Evolutionary conservation across 1,140 invertebrate species (phyloP).

Genomic region (Neodiprion pinetum): DNA sequence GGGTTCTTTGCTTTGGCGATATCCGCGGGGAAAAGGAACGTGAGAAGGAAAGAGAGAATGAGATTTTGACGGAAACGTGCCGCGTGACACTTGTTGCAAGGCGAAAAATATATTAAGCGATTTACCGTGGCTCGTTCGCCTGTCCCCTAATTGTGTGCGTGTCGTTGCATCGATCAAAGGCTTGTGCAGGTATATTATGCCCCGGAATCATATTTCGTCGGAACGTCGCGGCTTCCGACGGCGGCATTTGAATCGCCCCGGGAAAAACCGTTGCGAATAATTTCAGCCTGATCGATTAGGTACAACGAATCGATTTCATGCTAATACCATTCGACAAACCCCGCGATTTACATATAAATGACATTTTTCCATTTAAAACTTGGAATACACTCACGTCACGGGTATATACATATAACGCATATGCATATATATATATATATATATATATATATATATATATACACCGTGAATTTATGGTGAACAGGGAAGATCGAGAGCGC

Average conservation of each 20-base stretch:
- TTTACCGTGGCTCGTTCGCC: neutral
- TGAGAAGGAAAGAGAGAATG: neutral
- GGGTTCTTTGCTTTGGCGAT: no score
- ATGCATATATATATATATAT: neutral
- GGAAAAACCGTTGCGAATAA: neutral
- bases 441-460: slow-evolving; percentile 1
- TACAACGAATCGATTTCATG: slow-evolving; percentile 18
- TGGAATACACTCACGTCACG: neutral
- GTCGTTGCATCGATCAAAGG: no score
- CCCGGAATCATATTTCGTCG: neutral
- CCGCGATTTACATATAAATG: slow-evolving; percentile 42
- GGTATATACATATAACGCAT: neutral
- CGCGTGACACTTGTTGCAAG: neutral
- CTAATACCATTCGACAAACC: slow-evolving; percentile 24
- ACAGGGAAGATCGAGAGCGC: neutral
- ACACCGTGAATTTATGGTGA: neutral
- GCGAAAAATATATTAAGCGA: neutral
- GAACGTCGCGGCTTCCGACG: neutral
- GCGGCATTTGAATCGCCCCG: neutral
- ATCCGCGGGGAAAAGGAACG: neutral
- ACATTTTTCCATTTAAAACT: slow-evolving; percentile 12
- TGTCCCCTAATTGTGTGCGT: neutral
- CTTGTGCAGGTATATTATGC: no score
- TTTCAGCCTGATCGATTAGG: slow-evolving; percentile 9
- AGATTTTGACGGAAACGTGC: neutral